phyloP scores from a whole-genome alignment of 2,113 vertebrate species.

The Paedocypris sp. region DNA sequence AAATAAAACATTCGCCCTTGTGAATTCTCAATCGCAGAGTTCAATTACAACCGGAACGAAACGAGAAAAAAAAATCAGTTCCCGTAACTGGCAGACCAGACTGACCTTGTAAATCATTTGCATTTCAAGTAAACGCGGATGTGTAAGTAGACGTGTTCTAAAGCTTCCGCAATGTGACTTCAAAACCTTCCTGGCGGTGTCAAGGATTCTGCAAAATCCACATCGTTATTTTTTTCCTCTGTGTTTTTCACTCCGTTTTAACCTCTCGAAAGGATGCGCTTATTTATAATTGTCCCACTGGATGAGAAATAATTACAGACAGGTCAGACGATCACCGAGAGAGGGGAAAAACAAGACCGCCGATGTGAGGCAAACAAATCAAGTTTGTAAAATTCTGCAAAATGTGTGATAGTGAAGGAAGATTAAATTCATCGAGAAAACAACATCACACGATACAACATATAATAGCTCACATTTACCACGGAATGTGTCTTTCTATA shows the following conservation, averaged over 20 bases:
- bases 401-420: neutral
- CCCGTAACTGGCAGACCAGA: slow-evolving; percentile 38
- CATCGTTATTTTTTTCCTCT: slow-evolving; percentile 41
- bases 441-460: too few species aligned
- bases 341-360: neutral
- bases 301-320: slow-evolving; percentile 44
- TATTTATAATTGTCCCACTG: slow-evolving; percentile 57
- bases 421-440: too few species aligned
- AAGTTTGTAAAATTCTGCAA: neutral
- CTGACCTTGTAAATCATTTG: slow-evolving; percentile 46
- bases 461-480: too few species aligned
- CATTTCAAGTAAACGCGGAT: slow-evolving; percentile 31
- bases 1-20: slow-evolving; percentile 23
- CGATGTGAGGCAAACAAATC: neutral
- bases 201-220: slow-evolving; percentile 35
- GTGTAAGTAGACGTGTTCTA: slow-evolving; percentile 27
- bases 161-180: slow-evolving; percentile 32
- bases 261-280: slow-evolving; percentile 32
- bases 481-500: too few species aligned
- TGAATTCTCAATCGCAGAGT: slow-evolving; percentile 11
- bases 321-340: slow-evolving; percentile 40
- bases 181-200: slow-evolving; percentile 24
- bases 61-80: slow-evolving; percentile 22
- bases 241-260: neutral
- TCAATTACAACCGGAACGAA: slow-evolving; percentile 10